Evolutionary conservation across 1,140 invertebrate species (phyloP), one percentile per base, ranked within the genome.

Genomic region (Subanguina moxae): DNA sequence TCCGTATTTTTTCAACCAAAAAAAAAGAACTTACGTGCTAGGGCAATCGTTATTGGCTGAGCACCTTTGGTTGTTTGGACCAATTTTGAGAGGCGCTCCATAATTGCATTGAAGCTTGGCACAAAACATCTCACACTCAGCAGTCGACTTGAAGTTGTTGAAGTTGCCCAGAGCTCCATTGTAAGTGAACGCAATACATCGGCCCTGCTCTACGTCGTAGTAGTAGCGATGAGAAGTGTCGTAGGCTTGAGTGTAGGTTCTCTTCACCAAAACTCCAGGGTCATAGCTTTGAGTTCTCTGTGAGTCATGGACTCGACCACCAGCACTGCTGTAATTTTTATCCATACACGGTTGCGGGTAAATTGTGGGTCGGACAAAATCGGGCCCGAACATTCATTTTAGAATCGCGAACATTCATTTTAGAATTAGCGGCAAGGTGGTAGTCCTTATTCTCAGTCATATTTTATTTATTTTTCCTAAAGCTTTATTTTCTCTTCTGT

Each of bases 61-160:
- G 63, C 78, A 80, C 38, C 80, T 57, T 62, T 80, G 80, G 64
- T 80, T 82, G 62, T 81, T 77, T n/a, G 72, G 42, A 57, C 78
- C 78, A 45, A 80, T 76, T 65, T 82, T 82, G 57, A 80, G 65
- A 15, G 78, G 78, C 17, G 74, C 76, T 61, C 78, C 78, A 57
- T 76, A 78, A 64, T 67, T 79, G 67, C 78, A 80, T 68, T 82
- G 80, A 27, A 80, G 62, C 66, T 82, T 80, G 48, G 77, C 78
- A 67, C 78, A 80, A 68, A 82, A 80, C 61, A 80, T 66, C 45
- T 80, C 78, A 62, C 78, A 80, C 42, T 80, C 78, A 27, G 78
- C 71, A 19, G 78, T 65, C 7, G 78, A 78, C 59, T 76, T 76
- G 73, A 82, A 81, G 63, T 81, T 81, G 65, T 81, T 81, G 61